phyloP scores from a whole-genome alignment of 2,888 invertebrate genomes.

The Galeopsomyia nigrocyanea region DNA sequence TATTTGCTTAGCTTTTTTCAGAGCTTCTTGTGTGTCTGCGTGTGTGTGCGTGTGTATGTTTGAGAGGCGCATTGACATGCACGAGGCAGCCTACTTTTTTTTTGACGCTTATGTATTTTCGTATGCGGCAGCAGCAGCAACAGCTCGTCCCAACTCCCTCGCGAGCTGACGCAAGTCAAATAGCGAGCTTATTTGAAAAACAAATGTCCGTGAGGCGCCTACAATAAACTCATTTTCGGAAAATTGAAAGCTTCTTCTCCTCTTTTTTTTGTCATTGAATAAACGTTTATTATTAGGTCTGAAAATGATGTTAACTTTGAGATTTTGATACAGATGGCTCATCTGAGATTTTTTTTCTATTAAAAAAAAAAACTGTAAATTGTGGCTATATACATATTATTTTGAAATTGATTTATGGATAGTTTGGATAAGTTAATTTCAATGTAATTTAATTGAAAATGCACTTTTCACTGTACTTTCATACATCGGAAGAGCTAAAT shows the following conservation, averaged over 20 bases:
- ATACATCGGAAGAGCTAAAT: no score
- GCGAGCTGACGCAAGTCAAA: constrained; percentile 47
- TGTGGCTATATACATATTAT: no score
- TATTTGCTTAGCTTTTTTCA: constrained; percentile 46
- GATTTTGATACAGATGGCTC: constrained; percentile 24
- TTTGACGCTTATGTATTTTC: constrained; percentile 34
- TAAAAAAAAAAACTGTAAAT: no score
- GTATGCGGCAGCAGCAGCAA: constrained; percentile 18
- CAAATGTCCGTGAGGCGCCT: constrained; percentile 44
- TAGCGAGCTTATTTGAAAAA: constrained; percentile 47
- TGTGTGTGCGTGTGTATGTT: constrained; percentile 15
- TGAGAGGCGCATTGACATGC: constrained; percentile 37
- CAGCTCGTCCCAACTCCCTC: not conserved
- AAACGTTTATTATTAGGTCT: constrained; percentile 30
- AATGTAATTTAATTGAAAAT: no score
- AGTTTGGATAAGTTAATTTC: no score
- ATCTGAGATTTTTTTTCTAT: no score
- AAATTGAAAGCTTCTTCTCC: constrained; percentile 37
- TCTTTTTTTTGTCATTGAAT: not conserved
- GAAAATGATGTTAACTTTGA: not conserved
- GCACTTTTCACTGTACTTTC: no score
- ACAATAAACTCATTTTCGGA: constrained; percentile 48
- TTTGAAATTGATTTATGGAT: no score
- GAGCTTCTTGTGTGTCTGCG: not conserved
- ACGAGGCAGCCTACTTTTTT: constrained; percentile 17